Percentiles rank a stretch among this genome's conserved stretches.
Conservation (phyloP, 2,797 vertebrate genomes). For the Melanotaenia pygmaea region DNA sequence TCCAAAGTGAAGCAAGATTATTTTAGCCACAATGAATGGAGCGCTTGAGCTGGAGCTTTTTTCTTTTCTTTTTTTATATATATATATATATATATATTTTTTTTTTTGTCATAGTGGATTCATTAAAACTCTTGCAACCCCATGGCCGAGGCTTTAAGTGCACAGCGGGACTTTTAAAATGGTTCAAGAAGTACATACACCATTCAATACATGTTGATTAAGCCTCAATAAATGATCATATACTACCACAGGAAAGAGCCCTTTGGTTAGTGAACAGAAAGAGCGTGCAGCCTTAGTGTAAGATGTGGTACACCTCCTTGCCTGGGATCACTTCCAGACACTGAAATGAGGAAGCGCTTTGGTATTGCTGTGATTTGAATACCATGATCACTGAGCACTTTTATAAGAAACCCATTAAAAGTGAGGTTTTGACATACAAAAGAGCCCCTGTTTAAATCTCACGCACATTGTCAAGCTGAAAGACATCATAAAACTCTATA, state of each 20-base stretch:
- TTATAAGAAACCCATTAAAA: constrained; percentile 84
- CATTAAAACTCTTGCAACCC: constrained; percentile 63
- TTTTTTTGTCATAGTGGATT: constrained; percentile 44
- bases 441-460: constrained; percentile 81
- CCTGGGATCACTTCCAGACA: constrained; percentile 84
- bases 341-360: constrained; percentile 77
- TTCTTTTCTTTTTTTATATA: constrained; percentile 32
- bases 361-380: constrained; percentile 82
- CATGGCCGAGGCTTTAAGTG: constrained; percentile 62
- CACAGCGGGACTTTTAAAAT: constrained; percentile 73
- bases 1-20: constrained; percentile 34
- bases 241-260: constrained; percentile 75
- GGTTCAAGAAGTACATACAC: constrained; percentile 75
- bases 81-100: too few species aligned
- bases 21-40: constrained; percentile 49
- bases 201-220: constrained; percentile 83
- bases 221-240: constrained; percentile 81
- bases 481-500: constrained; percentile 75
- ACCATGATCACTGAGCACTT: constrained; percentile 83
- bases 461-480: constrained; percentile 77
- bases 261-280: constrained; percentile 76
- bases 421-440: constrained; percentile 84
- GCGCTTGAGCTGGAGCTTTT: constrained; percentile 27
- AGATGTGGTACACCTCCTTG: constrained; percentile 83
- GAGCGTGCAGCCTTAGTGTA: constrained; percentile 72